These are phyloP conservation scores for Dicyrtomina minuta DNA, from an alignment of 2,888 invertebrate genomes.

Conservation along the genomic window DNA sequence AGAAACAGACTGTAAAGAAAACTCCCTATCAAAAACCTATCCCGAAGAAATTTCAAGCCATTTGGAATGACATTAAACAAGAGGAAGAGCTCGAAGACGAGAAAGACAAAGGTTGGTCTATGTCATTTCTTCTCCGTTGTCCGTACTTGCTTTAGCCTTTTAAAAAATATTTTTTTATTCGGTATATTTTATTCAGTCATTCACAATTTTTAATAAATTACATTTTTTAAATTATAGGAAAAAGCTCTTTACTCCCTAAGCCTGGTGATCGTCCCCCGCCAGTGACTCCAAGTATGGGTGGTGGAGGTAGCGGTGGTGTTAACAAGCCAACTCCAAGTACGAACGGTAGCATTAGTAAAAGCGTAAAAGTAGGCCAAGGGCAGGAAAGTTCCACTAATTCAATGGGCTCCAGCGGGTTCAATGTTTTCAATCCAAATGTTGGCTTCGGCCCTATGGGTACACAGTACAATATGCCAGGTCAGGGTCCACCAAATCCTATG, in stretches of 20 bases:
- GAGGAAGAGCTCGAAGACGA: slow-evolving; percentile 51
- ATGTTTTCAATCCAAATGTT: slow-evolving; percentile 48
- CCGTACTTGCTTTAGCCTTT: background rate
- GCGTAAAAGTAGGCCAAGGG: background rate
- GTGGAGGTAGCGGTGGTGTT: background rate
- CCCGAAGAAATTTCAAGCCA: slow-evolving; percentile 93
- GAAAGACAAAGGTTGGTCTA: slow-evolving; percentile 41
- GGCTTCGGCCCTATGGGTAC: slow-evolving; percentile 48
- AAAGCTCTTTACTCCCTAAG: slow-evolving; percentile 46
- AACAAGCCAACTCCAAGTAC: background rate
- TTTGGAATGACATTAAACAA: slow-evolving; percentile 71
- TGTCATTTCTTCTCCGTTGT: too few species aligned
- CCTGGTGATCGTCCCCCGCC: slow-evolving; percentile 37
- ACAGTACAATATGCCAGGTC: slow-evolving; percentile 27
- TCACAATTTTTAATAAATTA: too few species aligned
- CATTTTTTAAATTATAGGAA: too few species aligned
- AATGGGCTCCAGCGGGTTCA: slow-evolving; percentile 6
- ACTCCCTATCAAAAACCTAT: slow-evolving; percentile 95
- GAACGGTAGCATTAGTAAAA: background rate
- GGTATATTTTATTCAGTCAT: too few species aligned
- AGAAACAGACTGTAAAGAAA: slow-evolving; percentile 56
- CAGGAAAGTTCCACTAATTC: background rate
- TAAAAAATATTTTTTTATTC: slow-evolving; percentile 19
- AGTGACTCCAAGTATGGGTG: slow-evolving; percentile 2
- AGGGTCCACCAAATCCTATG: slow-evolving; percentile 13